Evolutionary conservation across 2,797 vertebrate species (phyloP).

Genomic region (Danio kyathit): DNA sequence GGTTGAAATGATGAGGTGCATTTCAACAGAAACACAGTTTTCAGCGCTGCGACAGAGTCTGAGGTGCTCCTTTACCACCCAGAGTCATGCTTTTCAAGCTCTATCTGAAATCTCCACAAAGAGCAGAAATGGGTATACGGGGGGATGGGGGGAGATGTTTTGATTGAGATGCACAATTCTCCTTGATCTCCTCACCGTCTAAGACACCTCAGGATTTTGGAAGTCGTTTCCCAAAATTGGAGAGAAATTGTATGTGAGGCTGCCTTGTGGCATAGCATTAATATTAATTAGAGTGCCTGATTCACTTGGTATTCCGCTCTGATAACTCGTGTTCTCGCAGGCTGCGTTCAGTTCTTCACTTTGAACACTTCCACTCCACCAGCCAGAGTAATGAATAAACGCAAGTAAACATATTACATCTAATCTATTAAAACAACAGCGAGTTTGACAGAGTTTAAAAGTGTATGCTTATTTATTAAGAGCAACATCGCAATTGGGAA

Average conservation of each 20-base stretch:
- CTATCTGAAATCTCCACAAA: constrained; percentile 39
- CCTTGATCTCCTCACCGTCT: constrained; percentile 61
- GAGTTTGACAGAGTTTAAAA: constrained; percentile 39
- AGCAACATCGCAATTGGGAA: constrained; percentile 18
- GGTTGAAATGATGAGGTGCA: constrained; percentile 15
- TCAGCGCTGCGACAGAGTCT: constrained; percentile 21
- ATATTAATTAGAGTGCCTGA: constrained; percentile 72
- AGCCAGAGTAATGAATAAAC: constrained; percentile 44
- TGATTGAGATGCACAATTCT: constrained; percentile 63
- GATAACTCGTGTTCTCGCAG: constrained; percentile 53
- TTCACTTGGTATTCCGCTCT: constrained; percentile 73
- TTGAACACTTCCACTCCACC: constrained; percentile 44
- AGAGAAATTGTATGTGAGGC: constrained; percentile 72
- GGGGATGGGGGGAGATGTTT: constrained; percentile 45
- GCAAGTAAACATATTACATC: constrained; percentile 55
- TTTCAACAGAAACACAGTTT: constrained; percentile 20
- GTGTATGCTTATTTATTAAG: constrained; percentile 50
- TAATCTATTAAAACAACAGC: constrained; percentile 54
- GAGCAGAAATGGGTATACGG: constrained; percentile 8
- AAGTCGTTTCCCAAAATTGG: constrained; percentile 67
- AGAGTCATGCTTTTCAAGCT: constrained; percentile 24
- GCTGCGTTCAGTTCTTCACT: constrained; percentile 66
- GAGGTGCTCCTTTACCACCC: constrained; percentile 24
- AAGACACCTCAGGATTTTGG: constrained; percentile 69
- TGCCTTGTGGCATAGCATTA: constrained; percentile 74